Base-by-base conservation (phyloP, 2,113 vertebrate genomes). In the Lycocorax pyrrhopterus region DNA sequence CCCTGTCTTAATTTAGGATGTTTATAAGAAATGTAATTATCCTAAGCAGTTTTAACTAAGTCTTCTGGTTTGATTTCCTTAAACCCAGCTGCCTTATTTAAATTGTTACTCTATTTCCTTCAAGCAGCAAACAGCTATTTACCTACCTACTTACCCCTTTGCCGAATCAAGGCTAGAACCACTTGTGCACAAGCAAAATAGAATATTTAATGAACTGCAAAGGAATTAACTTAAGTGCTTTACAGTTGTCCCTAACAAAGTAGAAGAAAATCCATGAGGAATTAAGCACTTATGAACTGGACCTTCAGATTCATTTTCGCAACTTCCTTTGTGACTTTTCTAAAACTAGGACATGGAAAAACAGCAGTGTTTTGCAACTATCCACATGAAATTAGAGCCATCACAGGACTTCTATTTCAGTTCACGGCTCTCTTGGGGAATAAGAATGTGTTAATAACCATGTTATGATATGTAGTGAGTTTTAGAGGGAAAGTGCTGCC, bases 191-290 rank as follows among this genome's bases (percentile, higher is more conserved):
- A 72, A 77, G 58, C 37, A 51, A 87, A 95, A 93, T 16, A 86
- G 58, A 92, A 25, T 85, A 96, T 78, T 69, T 95, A 93, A 91
- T 82, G 84, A 96, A 64, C 66, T 94, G 73, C 87, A 94, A 79
- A 95, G 78, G 55, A 95, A 97, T 89, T 84, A 83, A 87, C 51
- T 72, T 52, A 83, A 88, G 78, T 64, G 79, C 47, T 91, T 67
- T 83, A 87, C 8, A 73, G 64, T 39, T 90, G 82, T 69, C 59
- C 86, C 56, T 66, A 85, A 75, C 62, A 77, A 93, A 80, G 68
- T 27, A 95, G 35, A 58, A 29, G 56, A 84, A 95, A 93, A 93
- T 49, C 53, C 59, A 84, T 16, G 10, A 76, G 75, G 75, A 78
- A 59, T 78, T 49, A 39, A n/a, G 14, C 19, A 62, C 75, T 51